Base-by-base conservation (phyloP, 2,113 vertebrate species). In the Microcebus griseorufus region DNA sequence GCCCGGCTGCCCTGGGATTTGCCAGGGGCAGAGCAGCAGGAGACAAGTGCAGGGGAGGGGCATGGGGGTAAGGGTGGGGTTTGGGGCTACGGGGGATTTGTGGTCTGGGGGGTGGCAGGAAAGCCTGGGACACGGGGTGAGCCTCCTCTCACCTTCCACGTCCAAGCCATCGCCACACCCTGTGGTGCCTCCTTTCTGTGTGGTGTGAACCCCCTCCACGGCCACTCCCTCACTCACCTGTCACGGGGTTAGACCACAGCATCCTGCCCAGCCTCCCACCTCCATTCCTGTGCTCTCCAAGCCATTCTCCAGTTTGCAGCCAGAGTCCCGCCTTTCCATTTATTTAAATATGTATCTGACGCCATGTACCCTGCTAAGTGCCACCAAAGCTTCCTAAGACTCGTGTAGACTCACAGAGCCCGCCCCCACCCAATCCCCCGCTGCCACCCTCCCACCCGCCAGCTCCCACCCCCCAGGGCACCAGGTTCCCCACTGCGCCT, bases 401-500 rank as follows among this genome's bases (percentile, higher is more conserved):
- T 64, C 10, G 0, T 37, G 1, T 39, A 75, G 51, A 51, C 55
- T 48, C 29, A 16, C 32, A 1, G 16, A 82, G 6, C n/a, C 32
- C 6, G 29, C 4, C 45, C 32, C 25, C 12, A 29, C 20, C 22
- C 23, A 6, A 9, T 55, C 1, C 5, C 5, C 45, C 7, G 9
- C 32, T n/a, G 45, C 32, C 20, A 34, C 18, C 7, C 25, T 8
- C 9, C 42, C 73, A 4, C 32, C n/a, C 6, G 1, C 67, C 0
- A 2, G n/a, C 27, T 75, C 67, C 58, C 34, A 5, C 64, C 65
- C 12, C 3, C n/a, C 37, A 6, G 14, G 5, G 13, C 45, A 16
- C 65, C 69, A 34, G 11, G 7, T 0, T 22, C 1, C 1, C 22
- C 23, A 2, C 8, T 29, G 53, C 10, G 2, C 39, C 11, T n/a